Evolutionary conservation across 1,140 invertebrate species (phyloP), one percentile per base, ranked within the genome.

Genomic region (Rhagoletis pomonella): DNA sequence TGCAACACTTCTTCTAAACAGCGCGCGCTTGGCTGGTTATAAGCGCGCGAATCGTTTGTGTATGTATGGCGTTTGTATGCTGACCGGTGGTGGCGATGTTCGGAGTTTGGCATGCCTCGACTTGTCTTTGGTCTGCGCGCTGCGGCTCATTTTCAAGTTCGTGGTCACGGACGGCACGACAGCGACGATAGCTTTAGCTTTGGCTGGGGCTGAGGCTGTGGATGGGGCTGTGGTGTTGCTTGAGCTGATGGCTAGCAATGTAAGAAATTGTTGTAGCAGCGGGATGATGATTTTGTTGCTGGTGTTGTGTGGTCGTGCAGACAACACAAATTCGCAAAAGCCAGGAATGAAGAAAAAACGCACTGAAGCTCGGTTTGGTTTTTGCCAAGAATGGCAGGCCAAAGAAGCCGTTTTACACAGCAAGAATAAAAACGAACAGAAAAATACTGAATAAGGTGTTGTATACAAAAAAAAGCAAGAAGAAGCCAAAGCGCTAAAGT

Each of bases 91-190:
- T 85, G 73, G 42, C 67, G 86, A 10, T 86, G n/a, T 65, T 60
- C 47, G 39, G 59, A 29, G 60, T 19, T n/a, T 55, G 19, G 50
- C 55, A 42, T 58, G 60, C n/a, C 7, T 29, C 19, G 6, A 44
- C 73, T 42, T 65, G 47, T 69, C 19, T 60, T 58, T 86, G 47
- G 81, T 86, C 44, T 88, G 58, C 73, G 59, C 65, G 67, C 19
- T 81, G 64, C 87, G 86, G 87, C 59, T 50, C 69, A 88, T 88
- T 86, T 87, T 88, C 87, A 88, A 88, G 87, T 88, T 88, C 87
- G 86, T 88, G 87, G 87, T 84, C 87, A 88, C 85, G 85, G 86
- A 87, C 64, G 86, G 60, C 65, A 44, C 84, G 59, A 85, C 84
- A 62, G 14, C 39, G 59, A 39, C 84, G 64, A 62, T 85, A 59